A percentile compares a stretch with the other conserved stretches of the same genome.
phyloP scores from a whole-genome alignment of 2,113 vertebrate genomes.

The Zootoca vivipara region DNA sequence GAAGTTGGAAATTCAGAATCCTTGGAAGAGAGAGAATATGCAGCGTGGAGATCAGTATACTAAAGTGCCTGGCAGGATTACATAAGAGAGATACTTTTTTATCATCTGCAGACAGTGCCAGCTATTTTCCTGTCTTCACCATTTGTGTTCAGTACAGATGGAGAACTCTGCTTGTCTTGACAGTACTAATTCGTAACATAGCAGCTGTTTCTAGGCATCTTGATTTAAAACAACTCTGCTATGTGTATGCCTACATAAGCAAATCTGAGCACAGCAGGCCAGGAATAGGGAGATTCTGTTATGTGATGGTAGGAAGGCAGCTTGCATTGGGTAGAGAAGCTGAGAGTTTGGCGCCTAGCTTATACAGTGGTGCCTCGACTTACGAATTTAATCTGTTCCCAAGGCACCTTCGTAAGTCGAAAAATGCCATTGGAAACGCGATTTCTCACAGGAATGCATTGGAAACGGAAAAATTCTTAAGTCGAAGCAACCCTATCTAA shows the following conservation, averaged over 20 bases:
- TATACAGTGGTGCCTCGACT: too few relatives aligned
- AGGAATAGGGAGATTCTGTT: neutral
- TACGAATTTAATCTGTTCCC: too few relatives aligned
- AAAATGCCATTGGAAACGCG: too few relatives aligned
- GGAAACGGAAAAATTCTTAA: too few relatives aligned
- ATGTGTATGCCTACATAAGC: neutral
- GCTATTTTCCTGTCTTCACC: neutral
- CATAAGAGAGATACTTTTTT: neutral
- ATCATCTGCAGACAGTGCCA: neutral
- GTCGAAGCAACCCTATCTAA: too few relatives aligned
- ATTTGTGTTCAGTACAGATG: neutral
- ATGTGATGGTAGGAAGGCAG: neutral
- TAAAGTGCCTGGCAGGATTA: neutral
- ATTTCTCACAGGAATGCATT: too few relatives aligned
- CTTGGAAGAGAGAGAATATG: neutral
- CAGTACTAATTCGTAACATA: neutral
- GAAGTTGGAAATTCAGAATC: neutral
- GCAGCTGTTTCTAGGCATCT: neutral
- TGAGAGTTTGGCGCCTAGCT: too few relatives aligned
- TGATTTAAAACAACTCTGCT: neutral
- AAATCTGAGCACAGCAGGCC: neutral
- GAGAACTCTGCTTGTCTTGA: neutral
- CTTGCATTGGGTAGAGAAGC: neutral
- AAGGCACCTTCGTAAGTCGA: too few relatives aligned
- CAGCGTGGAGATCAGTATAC: neutral